These are phyloP conservation scores for Phyllopteryx taeniolatus DNA, from an alignment of 2,113 vertebrate genomes.

Conservation along the genomic window DNA sequence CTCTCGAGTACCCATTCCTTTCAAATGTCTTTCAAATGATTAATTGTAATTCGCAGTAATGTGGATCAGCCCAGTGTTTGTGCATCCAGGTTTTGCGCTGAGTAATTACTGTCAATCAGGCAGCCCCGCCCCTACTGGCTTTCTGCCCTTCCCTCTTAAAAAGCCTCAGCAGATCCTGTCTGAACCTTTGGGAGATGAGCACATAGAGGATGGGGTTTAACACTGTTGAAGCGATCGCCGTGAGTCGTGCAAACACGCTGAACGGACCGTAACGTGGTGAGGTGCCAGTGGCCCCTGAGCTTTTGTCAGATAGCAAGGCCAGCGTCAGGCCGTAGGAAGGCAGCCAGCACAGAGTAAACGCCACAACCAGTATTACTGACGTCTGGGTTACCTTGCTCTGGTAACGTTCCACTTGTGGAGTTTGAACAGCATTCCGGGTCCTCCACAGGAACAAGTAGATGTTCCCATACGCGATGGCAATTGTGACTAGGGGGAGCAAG, in stretches of 20 bases:
- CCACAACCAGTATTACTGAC: slow-evolving; percentile 70
- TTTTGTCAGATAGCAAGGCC: slow-evolving; percentile 40
- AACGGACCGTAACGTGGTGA: slow-evolving; percentile 60
- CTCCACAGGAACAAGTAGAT: slow-evolving; percentile 66
- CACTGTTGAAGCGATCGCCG: slow-evolving; percentile 71
- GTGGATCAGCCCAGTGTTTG: not conserved
- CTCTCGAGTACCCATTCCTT: slow-evolving; percentile 7
- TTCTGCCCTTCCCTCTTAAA: slow-evolving; percentile 34
- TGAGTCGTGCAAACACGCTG: slow-evolving; percentile 65
- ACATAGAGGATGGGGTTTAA: slow-evolving; percentile 75
- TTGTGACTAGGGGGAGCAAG: slow-evolving; percentile 62
- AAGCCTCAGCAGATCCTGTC: slow-evolving; percentile 62
- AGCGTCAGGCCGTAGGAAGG: slow-evolving; percentile 71
- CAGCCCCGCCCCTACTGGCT: slow-evolving; percentile 14
- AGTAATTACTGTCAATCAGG: slow-evolving; percentile 22
- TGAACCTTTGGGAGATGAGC: slow-evolving; percentile 75
- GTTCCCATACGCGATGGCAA: slow-evolving; percentile 59
- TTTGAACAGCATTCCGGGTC: slow-evolving; percentile 19
- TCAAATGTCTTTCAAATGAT: slow-evolving; percentile 9
- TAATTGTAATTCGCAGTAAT: slow-evolving; percentile 8
- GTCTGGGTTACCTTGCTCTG: slow-evolving; percentile 71
- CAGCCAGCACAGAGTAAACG: slow-evolving; percentile 74
- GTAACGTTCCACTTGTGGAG: slow-evolving; percentile 68
- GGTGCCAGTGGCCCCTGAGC: slow-evolving; percentile 40
- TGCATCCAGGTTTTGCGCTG: not conserved